Base-by-base conservation (phyloP, 2,888 invertebrate genomes). In the Aplocera efformata region DNA sequence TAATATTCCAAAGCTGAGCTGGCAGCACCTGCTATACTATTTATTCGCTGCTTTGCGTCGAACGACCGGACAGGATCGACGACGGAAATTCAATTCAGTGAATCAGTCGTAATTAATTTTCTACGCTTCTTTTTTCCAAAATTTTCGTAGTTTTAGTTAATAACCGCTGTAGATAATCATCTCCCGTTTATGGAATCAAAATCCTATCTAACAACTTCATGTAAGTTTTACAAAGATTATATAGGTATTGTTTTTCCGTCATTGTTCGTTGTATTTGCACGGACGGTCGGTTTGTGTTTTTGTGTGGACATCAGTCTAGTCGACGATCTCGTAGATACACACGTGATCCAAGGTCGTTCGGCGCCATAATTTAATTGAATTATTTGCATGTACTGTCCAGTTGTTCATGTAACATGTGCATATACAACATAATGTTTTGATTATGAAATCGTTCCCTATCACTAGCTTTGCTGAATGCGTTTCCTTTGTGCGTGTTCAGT, bases 341-440 rank as follows among this genome's bases (percentile, higher is more conserved):
- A 78, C 70, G 70, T 76, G 75, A 76, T 65, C 58, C 75, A 76
- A 81, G 77, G 76, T 66, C 72, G 56, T 43, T 45, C 43, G 42
- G 55, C 51, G 54, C 46, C 41, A 55, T 43, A 50, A 55, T 40
- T n/a, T 60, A 61, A 66, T 65, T 55, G 6, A 55, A 63, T 67
- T 67, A 59, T 50, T 36, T 46, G 25, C 42, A 45, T 23, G 10
- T 10, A 42, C n/a, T 35, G 30, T 43, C 27, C 34, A 25, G 6
- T 31, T 10, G 29, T 33, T 20, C 24, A 20, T 24, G 34, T 32
- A n/a, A 10, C 11, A 28, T 21, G n/a, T 24, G 29, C 29, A 26
- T 28, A n/a, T n/a, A n/a, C n/a, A 45, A n/a, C 24, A n/a, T 33
- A 37, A 60, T 72, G 66, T 73, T 73, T 65, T 67, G 60, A 60